Conservation (phyloP, 2,888 invertebrate genomes). For the Lomographa bimaculata region DNA sequence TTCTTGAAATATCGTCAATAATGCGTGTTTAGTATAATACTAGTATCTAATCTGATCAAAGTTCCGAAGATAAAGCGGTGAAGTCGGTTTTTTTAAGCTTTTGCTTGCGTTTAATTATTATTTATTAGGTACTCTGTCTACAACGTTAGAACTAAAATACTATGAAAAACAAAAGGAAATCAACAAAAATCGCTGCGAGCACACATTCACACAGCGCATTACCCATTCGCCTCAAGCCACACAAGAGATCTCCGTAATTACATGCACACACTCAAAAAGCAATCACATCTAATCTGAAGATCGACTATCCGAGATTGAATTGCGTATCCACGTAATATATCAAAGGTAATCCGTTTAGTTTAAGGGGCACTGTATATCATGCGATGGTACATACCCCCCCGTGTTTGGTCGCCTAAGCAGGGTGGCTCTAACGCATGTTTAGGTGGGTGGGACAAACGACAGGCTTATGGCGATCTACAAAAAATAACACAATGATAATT, state of each 20-base stretch:
- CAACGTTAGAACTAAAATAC: no score
- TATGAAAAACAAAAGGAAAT: no score
- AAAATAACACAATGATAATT: no score
- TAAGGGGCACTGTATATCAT: slow-evolving; percentile 81
- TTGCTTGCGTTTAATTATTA: no score
- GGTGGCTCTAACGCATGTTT: slow-evolving; percentile 73
- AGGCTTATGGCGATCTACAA: slow-evolving; percentile 17
- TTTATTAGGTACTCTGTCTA: no score
- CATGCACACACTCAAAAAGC: slow-evolving; percentile 60
- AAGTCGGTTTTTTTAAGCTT: no score
- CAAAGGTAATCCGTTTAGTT: slow-evolving; percentile 83
- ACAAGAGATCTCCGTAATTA: slow-evolving; percentile 47
- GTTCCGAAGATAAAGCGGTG: no score
- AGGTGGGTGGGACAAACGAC: slow-evolving; percentile 43
- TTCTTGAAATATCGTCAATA: no score
- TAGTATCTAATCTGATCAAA: no score
- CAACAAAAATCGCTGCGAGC: no score
- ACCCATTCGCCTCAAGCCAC: slow-evolving; percentile 24
- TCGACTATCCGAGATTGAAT: slow-evolving; percentile 80
- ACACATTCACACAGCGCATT: no score
- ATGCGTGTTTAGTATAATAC: no score
- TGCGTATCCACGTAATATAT: slow-evolving; percentile 79
- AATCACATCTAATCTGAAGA: slow-evolving; percentile 61
- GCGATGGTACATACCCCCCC: slow-evolving; percentile 64
- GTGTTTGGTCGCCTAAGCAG: slow-evolving; percentile 79